A percentile compares a stretch with the other conserved stretches of the same genome.
These are phyloP conservation scores for Drosophila repletoides DNA, from an alignment of 1,140 invertebrate species.

Conservation along the genomic window DNA sequence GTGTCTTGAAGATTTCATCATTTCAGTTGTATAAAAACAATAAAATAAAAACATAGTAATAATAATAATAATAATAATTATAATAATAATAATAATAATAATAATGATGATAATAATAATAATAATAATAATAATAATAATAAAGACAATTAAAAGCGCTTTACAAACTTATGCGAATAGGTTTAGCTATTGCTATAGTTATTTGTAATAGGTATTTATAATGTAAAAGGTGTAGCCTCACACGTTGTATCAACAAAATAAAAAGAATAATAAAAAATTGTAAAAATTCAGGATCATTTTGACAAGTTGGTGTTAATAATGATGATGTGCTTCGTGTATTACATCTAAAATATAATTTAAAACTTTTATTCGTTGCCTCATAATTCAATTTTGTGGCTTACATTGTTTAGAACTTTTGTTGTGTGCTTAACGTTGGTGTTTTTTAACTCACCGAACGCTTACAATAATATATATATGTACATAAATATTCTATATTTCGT, in stretches of 20 bases:
- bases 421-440: neutral
- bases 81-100: constrained; percentile 9
- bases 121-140: constrained; percentile 9
- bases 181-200: constrained; percentile 14
- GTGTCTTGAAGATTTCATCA: constrained; percentile 1
- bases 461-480: neutral
- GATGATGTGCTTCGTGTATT: constrained; percentile 5
- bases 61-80: too few relatives aligned
- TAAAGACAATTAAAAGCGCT: constrained; percentile 35
- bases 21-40: constrained; percentile 6
- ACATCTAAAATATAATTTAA: constrained; percentile 22
- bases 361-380: constrained; percentile 20
- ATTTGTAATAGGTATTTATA: neutral
- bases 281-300: neutral
- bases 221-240: constrained; percentile 29
- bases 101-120: too few relatives aligned
- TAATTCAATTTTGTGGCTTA: constrained; percentile 23
- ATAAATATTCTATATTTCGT: constrained; percentile 8
- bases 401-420: constrained; percentile 15
- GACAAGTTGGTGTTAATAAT: neutral
- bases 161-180: constrained; percentile 22
- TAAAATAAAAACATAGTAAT: constrained; percentile 12
- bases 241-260: constrained; percentile 28
- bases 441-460: neutral
- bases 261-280: constrained; percentile 16